Base-by-base conservation (phyloP, 2,888 invertebrate genomes). In the Megaustenia siamemsis region DNA sequence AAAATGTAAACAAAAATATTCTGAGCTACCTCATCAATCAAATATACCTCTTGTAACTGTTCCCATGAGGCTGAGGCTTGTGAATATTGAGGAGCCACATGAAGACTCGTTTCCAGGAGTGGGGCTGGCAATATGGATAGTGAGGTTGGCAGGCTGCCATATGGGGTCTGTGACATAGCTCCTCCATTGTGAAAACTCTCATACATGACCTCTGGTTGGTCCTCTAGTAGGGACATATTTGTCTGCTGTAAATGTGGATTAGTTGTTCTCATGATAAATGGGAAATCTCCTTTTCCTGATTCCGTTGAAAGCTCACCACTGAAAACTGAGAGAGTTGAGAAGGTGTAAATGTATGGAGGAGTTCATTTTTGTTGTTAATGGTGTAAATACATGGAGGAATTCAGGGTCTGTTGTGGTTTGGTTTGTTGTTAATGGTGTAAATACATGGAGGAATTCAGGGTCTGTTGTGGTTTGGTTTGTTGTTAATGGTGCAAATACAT, bases 11-110 rank as follows among this genome's bases (percentile, higher is more conserved):
- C 8, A 49, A 49, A 49, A 60, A 63, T 1, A 68, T n/a, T n/a
- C n/a, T n/a, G n/a, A n/a, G n/a, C n/a, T n/a, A n/a, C n/a, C n/a
- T n/a, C n/a, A n/a, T n/a, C n/a, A n/a, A n/a, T n/a, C 38, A 77
- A 69, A 53, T 43, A 78, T 85, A 91, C 91, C 88, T 92, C 90
- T 77, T 90, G 90, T 40, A 92, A 79, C 77, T 90, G 87, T 63
- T 92, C 91, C 91, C 91, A 92, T 28, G 92, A 92, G 77, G 90
- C 90, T 28, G 89, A 88, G n/a, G 91, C 91, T 43, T 90, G 89
- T n/a, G 90, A 86, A 69, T 90, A 88, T 35, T 91, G 87, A 32
- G 91, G 91, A 10, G 88, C 86, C 0, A 89, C 87, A 76, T 89
- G 86, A 40, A 87, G 86, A 18, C 81, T 80, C 5, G 79, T 45